Evolutionary conservation across 35 echinoderm and acorn worm genomes (phyloP).

Genomic region (Heliocidaris erythrogramma): DNA sequence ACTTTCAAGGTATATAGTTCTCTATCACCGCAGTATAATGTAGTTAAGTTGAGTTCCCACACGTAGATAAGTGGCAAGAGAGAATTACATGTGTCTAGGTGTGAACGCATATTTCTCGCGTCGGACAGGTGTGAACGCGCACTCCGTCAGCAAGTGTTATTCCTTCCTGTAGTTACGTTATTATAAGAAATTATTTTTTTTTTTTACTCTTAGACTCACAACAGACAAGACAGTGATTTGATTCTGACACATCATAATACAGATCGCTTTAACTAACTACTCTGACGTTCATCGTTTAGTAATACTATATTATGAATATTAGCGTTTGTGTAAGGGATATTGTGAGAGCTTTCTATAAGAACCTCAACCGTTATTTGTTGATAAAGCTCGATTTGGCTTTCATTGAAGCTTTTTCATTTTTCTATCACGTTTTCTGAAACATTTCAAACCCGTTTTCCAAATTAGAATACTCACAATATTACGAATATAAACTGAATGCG

Average conservation of each 20-base stretch:
- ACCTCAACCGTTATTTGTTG: not conserved
- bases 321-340: not conserved
- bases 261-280: not conserved
- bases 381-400: too few species aligned
- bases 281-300: not conserved
- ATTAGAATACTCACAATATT: not conserved
- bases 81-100: not conserved
- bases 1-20: not conserved
- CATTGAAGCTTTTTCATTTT: too few species aligned
- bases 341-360: not conserved
- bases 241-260: not conserved
- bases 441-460: not conserved
- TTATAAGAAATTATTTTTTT: not conserved
- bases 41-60: not conserved
- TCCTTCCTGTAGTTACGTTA: not conserved
- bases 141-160: not conserved
- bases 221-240: not conserved
- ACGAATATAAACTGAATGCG: too few species aligned
- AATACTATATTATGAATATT: not conserved
- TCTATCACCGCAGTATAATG: not conserved
- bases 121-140: not conserved
- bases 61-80: not conserved
- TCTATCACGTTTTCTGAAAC: too few species aligned
- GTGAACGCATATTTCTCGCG: not conserved
- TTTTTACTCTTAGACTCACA: not conserved